Percentiles rank a stretch among this genome's conserved stretches.
Evolutionary conservation across 1,140 invertebrate genomes (phyloP).

Genomic region (Lucilia sericata): DNA sequence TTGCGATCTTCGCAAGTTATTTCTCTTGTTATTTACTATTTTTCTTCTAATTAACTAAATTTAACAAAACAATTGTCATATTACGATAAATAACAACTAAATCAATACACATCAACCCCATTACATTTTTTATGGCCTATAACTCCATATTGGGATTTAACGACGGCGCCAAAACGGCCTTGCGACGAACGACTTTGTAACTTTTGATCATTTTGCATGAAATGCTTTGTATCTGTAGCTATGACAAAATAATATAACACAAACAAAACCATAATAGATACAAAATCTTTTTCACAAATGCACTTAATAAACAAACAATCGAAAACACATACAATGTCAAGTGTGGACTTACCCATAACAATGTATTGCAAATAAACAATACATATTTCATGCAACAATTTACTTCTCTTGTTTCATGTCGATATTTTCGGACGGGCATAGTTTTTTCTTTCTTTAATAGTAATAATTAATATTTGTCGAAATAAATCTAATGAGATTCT

Average conservation of each 20-base stretch:
- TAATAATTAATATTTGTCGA: neutral
- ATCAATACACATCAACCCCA: neutral
- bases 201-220: too few species aligned
- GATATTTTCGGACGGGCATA: conserved; percentile 76
- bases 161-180: too few species aligned
- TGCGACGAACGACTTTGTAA: too few species aligned
- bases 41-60: too few species aligned
- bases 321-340: neutral
- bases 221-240: too few species aligned
- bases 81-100: neutral
- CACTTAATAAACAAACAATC: neutral
- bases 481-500: conserved; percentile 10
- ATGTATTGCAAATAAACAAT: conserved; percentile 96
- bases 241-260: too few species aligned
- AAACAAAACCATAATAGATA: too few species aligned
- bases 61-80: too few species aligned
- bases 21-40: too few species aligned
- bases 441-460: conserved; percentile 42
- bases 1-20: too few species aligned
- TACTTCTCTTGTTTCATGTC: conserved; percentile 91
- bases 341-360: conserved; percentile 88
- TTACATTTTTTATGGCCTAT: too few species aligned
- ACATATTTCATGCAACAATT: conserved; percentile 97
- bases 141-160: too few species aligned
- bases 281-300: neutral